These are phyloP conservation scores for Gymnorhina tibicen DNA, from an alignment of 2,113 vertebrate species.

Conservation along the genomic window DNA sequence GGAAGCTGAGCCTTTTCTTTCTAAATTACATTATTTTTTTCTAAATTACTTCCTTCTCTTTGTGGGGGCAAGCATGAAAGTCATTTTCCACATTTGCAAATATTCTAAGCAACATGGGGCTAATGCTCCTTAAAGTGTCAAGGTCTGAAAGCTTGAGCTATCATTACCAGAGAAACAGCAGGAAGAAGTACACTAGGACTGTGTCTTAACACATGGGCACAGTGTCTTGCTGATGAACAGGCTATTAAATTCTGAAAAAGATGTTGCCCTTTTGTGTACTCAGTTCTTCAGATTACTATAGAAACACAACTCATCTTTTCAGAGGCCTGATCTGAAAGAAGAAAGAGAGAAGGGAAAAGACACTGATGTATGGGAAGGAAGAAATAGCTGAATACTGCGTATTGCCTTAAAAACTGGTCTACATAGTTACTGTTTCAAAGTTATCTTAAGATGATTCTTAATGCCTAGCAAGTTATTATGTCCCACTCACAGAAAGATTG, in stretches of 20 bases:
- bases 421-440: not conserved
- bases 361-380: not conserved
- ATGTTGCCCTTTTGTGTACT: not conserved
- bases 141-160: not conserved
- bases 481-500: not conserved
- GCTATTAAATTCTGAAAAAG: not conserved
- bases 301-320: not conserved
- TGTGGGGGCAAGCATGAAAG: not conserved
- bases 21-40: not conserved
- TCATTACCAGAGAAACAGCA: not conserved
- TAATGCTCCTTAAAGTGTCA: not conserved
- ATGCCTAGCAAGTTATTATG: not conserved
- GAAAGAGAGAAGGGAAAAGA: not conserved
- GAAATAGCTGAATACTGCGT: not conserved
- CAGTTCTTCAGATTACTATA: not conserved
- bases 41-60: not conserved
- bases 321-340: not conserved
- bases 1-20: not conserved
- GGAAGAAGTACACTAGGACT: not conserved
- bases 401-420: not conserved
- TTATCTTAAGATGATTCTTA: not conserved
- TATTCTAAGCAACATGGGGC: not conserved
- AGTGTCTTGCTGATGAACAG: not conserved
- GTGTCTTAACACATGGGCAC: not conserved
- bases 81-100: not conserved